These are phyloP conservation scores for Piprites chloris DNA, from an alignment of 2,113 vertebrate species.

Conservation along the genomic window DNA sequence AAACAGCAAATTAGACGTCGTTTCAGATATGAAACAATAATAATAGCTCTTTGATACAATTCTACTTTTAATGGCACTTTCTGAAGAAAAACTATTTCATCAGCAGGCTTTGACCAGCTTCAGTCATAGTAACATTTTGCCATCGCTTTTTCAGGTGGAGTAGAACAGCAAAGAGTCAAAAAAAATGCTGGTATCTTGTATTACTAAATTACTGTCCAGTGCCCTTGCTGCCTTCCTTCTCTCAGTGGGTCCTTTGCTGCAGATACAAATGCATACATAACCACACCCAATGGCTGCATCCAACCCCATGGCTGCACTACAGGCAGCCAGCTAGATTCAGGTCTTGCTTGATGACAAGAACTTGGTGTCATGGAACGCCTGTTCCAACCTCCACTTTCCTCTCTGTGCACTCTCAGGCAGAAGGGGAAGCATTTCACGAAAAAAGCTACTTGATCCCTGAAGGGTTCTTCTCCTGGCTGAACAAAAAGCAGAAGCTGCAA, in stretches of 20 bases:
- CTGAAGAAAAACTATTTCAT: background rate
- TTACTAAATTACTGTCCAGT: background rate
- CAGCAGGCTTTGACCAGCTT: background rate
- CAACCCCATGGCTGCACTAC: background rate
- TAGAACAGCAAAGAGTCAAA: background rate
- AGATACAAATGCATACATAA: background rate
- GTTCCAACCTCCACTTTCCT: background rate
- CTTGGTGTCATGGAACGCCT: background rate
- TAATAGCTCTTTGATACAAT: background rate
- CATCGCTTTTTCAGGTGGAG: background rate
- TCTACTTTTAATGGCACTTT: background rate
- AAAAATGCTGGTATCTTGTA: background rate
- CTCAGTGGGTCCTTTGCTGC: background rate
- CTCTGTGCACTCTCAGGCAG: too few relatives aligned
- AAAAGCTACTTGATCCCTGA: accelerated
- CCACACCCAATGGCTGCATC: too few relatives aligned
- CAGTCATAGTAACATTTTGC: background rate
- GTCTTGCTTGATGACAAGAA: background rate
- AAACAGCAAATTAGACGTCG: background rate
- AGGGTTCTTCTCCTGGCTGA: background rate
- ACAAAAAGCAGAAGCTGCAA: background rate
- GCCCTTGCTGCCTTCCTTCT: background rate
- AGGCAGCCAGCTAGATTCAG: background rate
- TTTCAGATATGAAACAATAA: background rate
- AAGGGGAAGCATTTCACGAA: background rate